Evolutionary conservation across 2,888 invertebrate genomes (phyloP), one percentile per base, ranked within the genome.

Genomic region (Empis livida): DNA sequence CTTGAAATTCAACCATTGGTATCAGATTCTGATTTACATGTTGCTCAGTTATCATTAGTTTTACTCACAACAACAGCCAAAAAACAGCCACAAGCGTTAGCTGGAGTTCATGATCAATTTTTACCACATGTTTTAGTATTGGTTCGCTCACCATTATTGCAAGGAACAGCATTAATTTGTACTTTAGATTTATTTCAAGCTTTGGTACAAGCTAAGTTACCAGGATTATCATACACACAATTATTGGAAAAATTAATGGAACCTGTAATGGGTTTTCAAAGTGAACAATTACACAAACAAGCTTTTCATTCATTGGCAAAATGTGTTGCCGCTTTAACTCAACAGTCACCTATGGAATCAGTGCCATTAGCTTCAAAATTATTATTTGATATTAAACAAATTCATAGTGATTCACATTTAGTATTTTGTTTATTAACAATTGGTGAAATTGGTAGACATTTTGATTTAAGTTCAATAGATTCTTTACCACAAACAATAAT

Each of bases 261-360:
- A 47, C 88, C 87, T 0, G 80, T 87, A 6, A 52, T 71, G 49
- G 67, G 67, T 47, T 71, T 74, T 46, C 70, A 70, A 53, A 67
- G 71, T 32, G 72, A 75, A 47, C 75, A 74, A 57, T 73, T 78
- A 50, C 78, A 79, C 57, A 80, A 80, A 55, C 79, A 79, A 69
- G 94, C 95, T 15, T 95, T 89, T 72, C 91, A 94, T 69, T 95
- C 95, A 20, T 76, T 97, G 59, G 95, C 97, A 8, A 95, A 96
- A 67, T 95, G 94, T 67, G 91, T 95, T 46, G 95, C 96, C 8
- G 91, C 93, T 0, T 78, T 97, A 47, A 92, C 92, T 13, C 81
- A 89, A 45, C 82, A 84, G 43, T 84, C 86, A 62, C 78, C 78
- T 5, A 70, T 75, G 35, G 83, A 86, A 61, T 84, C 85, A 2